Conservation (phyloP, 2,888 invertebrate genomes). For the Trachelus iudaicus region DNA sequence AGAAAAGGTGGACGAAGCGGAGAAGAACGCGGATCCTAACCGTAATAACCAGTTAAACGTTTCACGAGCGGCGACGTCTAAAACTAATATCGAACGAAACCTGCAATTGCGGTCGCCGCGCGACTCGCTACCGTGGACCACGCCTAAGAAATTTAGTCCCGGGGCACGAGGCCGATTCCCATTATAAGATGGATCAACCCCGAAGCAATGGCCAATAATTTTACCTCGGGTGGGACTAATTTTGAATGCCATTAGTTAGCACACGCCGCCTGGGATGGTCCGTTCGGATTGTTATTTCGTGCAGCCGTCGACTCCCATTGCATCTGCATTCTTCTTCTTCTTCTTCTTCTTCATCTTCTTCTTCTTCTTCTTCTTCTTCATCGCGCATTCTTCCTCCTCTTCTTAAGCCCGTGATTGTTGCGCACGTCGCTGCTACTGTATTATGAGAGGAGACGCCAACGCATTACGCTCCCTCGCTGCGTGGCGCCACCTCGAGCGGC, state of each 20-base stretch:
- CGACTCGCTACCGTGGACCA: slow-evolving; percentile 28
- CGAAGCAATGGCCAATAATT: slow-evolving; percentile 48
- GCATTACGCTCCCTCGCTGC: slow-evolving; percentile 28
- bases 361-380: slow-evolving; percentile 3
- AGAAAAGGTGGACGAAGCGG: slow-evolving; percentile 3
- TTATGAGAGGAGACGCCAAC: slow-evolving; percentile 40
- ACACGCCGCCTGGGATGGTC: slow-evolving; percentile 53
- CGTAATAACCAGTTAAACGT: slow-evolving; percentile 61
- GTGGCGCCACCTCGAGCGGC: slow-evolving; percentile 55
- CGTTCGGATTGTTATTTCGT: slow-evolving; percentile 50
- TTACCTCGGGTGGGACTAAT: slow-evolving; percentile 60
- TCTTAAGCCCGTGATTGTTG: slow-evolving; percentile 29
- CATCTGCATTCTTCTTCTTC: neutral
- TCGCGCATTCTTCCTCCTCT: slow-evolving; percentile 2
- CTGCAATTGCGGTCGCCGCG: slow-evolving; percentile 58
- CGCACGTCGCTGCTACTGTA: slow-evolving; percentile 34
- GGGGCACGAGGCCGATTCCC: neutral
- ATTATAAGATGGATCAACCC: neutral
- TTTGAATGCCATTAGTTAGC: slow-evolving; percentile 66
- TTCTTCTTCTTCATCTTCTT: slow-evolving; percentile 7
- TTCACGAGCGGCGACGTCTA: slow-evolving; percentile 49
- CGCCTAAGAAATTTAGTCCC: slow-evolving; percentile 3
- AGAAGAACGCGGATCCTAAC: slow-evolving; percentile 35
- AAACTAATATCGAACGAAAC: slow-evolving; percentile 62
- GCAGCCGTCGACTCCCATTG: slow-evolving; percentile 28